Conservation (phyloP, 2,113 vertebrate species). For the Gymnocephalus cernua region DNA sequence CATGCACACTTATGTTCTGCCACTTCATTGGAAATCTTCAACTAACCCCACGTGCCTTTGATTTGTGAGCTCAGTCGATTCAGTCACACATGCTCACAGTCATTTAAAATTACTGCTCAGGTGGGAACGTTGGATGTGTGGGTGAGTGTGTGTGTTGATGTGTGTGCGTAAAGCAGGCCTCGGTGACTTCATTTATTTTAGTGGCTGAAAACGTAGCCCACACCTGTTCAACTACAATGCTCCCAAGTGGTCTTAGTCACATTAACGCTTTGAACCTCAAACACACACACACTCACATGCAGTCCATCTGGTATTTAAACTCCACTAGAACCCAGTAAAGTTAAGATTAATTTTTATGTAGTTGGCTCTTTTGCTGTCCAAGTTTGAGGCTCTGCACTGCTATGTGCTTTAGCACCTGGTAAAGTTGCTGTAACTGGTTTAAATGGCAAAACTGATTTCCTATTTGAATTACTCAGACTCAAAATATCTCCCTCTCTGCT, state of each 20-base stretch:
- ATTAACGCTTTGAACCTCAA: slow-evolving; percentile 76
- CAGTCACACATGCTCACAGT: slow-evolving; percentile 57
- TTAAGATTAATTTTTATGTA: slow-evolving; percentile 67
- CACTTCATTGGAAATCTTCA: slow-evolving; percentile 59
- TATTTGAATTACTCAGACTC: slow-evolving; percentile 36
- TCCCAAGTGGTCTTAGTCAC: slow-evolving; percentile 67
- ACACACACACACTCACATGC: slow-evolving; percentile 25
- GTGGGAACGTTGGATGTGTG: slow-evolving; percentile 60
- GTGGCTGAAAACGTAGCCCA: slow-evolving; percentile 61
- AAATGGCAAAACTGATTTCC: slow-evolving; percentile 57
- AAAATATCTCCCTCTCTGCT: slow-evolving; percentile 28
- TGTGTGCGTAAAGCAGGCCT: slow-evolving; percentile 17
- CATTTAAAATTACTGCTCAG: slow-evolving; percentile 76
- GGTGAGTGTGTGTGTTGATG: slow-evolving; percentile 18
- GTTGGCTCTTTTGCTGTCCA: slow-evolving; percentile 41
- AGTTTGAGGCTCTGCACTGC: slow-evolving; percentile 35
- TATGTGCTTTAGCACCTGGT: slow-evolving; percentile 66
- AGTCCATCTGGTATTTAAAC: slow-evolving; percentile 72
- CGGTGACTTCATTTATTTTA: slow-evolving; percentile 67
- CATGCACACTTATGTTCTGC: slow-evolving; percentile 37
- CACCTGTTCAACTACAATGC: slow-evolving; percentile 68
- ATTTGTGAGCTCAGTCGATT: slow-evolving; percentile 74
- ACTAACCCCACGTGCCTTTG: slow-evolving; percentile 64
- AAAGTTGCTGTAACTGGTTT: slow-evolving; percentile 58
- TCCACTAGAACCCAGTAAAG: slow-evolving; percentile 74